Evolutionary conservation across 1,140 invertebrate species (phyloP), one percentile per base, ranked within the genome.

Genomic region (Sminthurinus signatus): DNA sequence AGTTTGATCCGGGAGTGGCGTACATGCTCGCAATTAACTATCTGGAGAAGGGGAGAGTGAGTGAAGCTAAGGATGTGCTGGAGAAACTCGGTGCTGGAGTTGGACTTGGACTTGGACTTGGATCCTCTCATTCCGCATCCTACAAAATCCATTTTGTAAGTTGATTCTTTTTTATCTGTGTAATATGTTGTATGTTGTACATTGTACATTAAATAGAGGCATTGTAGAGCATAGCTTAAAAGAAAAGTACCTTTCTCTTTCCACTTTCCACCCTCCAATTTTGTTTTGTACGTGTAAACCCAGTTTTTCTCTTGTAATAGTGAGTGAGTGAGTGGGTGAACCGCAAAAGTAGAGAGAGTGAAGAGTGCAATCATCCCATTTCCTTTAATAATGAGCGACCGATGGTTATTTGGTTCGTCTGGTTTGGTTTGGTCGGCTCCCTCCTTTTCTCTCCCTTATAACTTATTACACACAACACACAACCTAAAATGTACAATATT

Each of bases 91-190:
- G 25, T 1, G 54, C 36, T n/a, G 43, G 62, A 64, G 25, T 60
- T 57, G n/a, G n/a, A n/a, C n/a, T n/a, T n/a, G n/a, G n/a, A n/a
- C n/a, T n/a, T n/a, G n/a, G n/a, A n/a, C n/a, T n/a, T n/a, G n/a
- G n/a, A n/a, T n/a, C n/a, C n/a, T n/a, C n/a, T n/a, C n/a, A n/a
- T n/a, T n/a, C n/a, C n/a, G n/a, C 67, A 8, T 61, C 65, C 54
- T 68, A 68, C 59, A 64, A 65, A 28, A 62, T 68, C 32, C 67
- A 68, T 50, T 68, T 61, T 39, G 67, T 68, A 65, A 68, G 67
- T 62, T 0, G 15, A 31, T 4, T 48, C n/a, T 17, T 17, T 10
- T 44, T 1, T 2, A 21, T 10, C 15, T 36, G n/a, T n/a, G n/a
- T n/a, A n/a, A n/a, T n/a, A n/a, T n/a, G n/a, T n/a, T n/a, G n/a